Evolutionary conservation across 2,113 vertebrate genomes (phyloP), one percentile per base, ranked within the genome.

Genomic region (Campylomormyrus tamandua): DNA sequence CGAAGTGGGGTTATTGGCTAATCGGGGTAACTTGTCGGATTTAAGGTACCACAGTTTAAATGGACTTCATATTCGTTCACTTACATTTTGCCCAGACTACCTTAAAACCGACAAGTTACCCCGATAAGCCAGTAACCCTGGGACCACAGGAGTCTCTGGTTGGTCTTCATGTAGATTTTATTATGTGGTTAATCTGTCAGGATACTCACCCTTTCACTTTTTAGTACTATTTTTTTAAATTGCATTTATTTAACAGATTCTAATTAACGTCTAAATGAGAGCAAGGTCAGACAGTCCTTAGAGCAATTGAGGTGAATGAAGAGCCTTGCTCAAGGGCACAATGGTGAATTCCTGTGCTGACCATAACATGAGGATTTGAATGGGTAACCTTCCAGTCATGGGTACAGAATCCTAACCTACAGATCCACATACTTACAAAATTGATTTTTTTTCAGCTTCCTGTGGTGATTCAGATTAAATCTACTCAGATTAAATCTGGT

Each of bases 151-250:
- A 58, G 58, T 77, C 88, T 9, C 21, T 89, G 27, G 46, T 50
- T 15, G 77, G 11, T 31, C 45, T 19, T 31, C 24, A 77, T 77
- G 45, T 50, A 88, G 56, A 50, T 77, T 89, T n/a, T 77, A 17
- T 24, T 89, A 35, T 77, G 42, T 46, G 62, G 87, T 15, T 19
- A 50, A 62, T 46, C 42, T 27, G 42, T 66, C 48, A 17, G 62
- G 9, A 74, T 77, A 45, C 46, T 46, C 62, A 89, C 46, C 66
- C 66, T 77, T 77, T n/a, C 88, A 70, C 88, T 39, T 89, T 89
- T 80, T 35, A 27, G 49, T 74, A 50, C n/a, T 70, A 27, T 39
- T 11, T 27, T 31, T 70, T 27, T 1, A 3, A 3, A 11, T 62
- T 62, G n/a, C 62, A 70, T 70, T 66, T 66, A 27, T 62, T 66